These are phyloP conservation scores for Ibidorhyncha struthersii DNA, from an alignment of 2,113 vertebrate genomes.

Conservation along the genomic window DNA sequence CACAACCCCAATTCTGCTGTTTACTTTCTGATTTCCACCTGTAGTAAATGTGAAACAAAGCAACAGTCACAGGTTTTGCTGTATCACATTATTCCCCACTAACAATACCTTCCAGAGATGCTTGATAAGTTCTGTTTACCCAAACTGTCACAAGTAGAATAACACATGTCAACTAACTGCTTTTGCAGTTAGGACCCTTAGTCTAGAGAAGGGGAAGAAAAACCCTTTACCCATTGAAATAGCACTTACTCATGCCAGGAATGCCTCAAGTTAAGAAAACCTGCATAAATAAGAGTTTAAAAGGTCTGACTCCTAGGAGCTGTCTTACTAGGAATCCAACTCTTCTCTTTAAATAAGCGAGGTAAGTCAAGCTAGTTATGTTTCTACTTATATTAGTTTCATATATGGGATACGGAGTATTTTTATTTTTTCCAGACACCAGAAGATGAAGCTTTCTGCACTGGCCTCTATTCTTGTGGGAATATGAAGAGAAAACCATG, in stretches of 20 bases:
- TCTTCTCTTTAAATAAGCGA: slow-evolving; percentile 41
- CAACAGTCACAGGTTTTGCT: neutral
- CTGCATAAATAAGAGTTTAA: neutral
- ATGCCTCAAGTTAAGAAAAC: slow-evolving; percentile 7
- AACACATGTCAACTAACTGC: slow-evolving; percentile 35
- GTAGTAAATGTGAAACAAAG: slow-evolving; percentile 34
- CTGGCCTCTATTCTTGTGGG: slow-evolving; percentile 58
- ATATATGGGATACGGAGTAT: slow-evolving; percentile 19
- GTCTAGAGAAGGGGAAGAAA: neutral
- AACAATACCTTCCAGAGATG: slow-evolving; percentile 25
- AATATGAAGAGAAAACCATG: slow-evolving; percentile 69
- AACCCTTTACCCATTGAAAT: neutral
- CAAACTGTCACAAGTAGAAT: slow-evolving; percentile 22
- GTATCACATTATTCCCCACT: neutral
- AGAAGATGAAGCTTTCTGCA: slow-evolving; percentile 56
- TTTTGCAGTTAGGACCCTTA: neutral
- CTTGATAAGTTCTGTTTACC: slow-evolving; percentile 38
- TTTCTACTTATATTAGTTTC: slow-evolving; percentile 45
- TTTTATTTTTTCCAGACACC: slow-evolving; percentile 72
- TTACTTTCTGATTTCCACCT: slow-evolving; percentile 30
- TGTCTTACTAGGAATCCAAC: slow-evolving; percentile 36
- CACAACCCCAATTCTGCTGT: neutral
- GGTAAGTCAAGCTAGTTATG: slow-evolving; percentile 24
- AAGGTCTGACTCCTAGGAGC: slow-evolving; percentile 9
- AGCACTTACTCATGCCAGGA: neutral